These are phyloP conservation scores for Argopecten irradians DNA, from an alignment of 1,140 invertebrate genomes.

Conservation along the genomic window DNA sequence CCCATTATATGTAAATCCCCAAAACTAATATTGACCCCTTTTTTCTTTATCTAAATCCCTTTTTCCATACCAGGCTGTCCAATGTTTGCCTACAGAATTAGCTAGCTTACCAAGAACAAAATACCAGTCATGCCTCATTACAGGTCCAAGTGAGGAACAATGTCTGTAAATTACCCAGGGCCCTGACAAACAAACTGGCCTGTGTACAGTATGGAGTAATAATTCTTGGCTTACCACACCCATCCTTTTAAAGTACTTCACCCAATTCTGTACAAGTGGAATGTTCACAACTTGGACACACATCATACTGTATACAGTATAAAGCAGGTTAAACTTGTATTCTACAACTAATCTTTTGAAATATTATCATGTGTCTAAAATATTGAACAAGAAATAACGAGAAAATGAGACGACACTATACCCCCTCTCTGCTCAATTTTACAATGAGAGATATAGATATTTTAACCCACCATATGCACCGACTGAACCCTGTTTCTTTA, in stretches of 20 bases:
- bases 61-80: constrained; percentile 14
- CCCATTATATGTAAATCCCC: neutral
- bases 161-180: neutral
- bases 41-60: neutral
- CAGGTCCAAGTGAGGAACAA: neutral
- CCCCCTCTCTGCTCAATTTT: no score
- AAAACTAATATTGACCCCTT: constrained; percentile 11
- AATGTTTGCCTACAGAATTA: neutral
- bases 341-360: no score
- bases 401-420: no score
- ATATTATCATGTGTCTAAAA: no score
- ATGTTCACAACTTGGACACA: neutral
- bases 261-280: neutral
- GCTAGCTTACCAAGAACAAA: constrained; percentile 16
- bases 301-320: no score
- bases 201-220: neutral
- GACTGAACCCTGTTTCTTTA: no score
- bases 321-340: no score
- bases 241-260: neutral
- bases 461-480: no score
- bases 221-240: neutral
- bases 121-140: constrained; percentile 14
- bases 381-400: no score
- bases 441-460: no score
- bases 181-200: neutral